phyloP scores from a whole-genome alignment of 30 jellyfish, hydroid and myxozoan genomes.

The Nemopilema nomurai region DNA sequence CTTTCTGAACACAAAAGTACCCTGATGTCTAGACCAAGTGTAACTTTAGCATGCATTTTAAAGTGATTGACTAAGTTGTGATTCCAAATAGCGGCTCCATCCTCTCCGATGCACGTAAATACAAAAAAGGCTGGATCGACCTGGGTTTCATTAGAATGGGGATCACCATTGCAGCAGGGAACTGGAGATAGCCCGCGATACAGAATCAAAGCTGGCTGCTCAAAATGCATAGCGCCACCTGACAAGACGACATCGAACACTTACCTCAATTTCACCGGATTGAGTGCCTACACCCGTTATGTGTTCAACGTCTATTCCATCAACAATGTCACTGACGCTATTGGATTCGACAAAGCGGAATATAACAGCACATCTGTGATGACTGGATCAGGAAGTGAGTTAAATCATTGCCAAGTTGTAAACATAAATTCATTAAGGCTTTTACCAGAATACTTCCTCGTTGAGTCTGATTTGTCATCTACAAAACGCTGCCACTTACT shows the following conservation, averaged over 20 bases:
- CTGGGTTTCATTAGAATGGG: constrained; percentile 36
- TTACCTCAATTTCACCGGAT: constrained; percentile 12
- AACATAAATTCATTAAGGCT: too few species aligned
- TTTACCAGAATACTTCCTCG: too few species aligned
- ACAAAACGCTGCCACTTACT: too few species aligned
- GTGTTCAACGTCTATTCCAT: constrained; percentile 23
- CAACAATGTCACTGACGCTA: constrained; percentile 70
- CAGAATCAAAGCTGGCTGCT: neutral
- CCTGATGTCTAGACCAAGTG: too few species aligned
- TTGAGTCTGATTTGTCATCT: too few species aligned
- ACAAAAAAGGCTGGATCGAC: constrained; percentile 10
- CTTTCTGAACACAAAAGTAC: too few species aligned
- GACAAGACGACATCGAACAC: constrained; percentile 8
- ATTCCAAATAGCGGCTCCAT: neutral
- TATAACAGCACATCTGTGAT: constrained; percentile 17
- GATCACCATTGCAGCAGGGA: constrained; percentile 7
- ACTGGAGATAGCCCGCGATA: constrained; percentile 25
- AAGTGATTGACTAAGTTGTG: too few species aligned
- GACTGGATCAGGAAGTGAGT: constrained; percentile 83
- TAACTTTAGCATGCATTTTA: too few species aligned
- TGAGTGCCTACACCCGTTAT: constrained; percentile 60
- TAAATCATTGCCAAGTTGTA: neutral
- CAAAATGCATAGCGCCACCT: neutral
- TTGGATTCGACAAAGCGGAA: constrained; percentile 19
- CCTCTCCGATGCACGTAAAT: constrained; percentile 15